Evolutionary conservation across 2,888 invertebrate species (phyloP).

Genomic region (Drosophila subsilvestris): DNA sequence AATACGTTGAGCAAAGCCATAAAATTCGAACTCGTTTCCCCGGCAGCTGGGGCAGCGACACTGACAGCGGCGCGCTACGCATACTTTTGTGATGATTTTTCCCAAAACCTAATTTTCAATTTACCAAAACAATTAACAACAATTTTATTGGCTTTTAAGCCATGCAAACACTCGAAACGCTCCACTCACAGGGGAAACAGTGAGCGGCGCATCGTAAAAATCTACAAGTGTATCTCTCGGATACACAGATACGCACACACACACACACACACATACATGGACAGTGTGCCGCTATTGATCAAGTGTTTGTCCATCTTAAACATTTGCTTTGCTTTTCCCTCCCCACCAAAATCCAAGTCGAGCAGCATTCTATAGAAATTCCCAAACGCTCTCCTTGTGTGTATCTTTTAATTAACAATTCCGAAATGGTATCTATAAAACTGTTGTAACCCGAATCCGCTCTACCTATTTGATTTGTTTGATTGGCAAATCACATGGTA

Average conservation of each 20-base stretch:
- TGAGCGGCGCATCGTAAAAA: slow-evolving; percentile 46
- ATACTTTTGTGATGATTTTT: slow-evolving; percentile 55
- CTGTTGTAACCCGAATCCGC: slow-evolving; percentile 35
- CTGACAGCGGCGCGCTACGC: slow-evolving; percentile 34
- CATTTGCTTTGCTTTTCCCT: slow-evolving; percentile 49
- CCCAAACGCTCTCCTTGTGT: slow-evolving; percentile 19
- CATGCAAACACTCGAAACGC: slow-evolving; percentile 65
- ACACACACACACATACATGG: slow-evolving; percentile 22
- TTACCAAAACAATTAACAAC: slow-evolving; percentile 76
- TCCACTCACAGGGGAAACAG: slow-evolving; percentile 23
- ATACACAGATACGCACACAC: slow-evolving; percentile 18
- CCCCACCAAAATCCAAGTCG: slow-evolving; percentile 1
- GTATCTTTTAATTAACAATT: slow-evolving; percentile 50
- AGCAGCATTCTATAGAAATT: slow-evolving; percentile 47
- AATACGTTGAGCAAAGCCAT: slow-evolving; percentile 67
- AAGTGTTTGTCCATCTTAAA: slow-evolving; percentile 63
- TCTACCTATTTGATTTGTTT: slow-evolving; percentile 43
- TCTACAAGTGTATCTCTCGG: slow-evolving; percentile 28
- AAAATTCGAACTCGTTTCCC: slow-evolving; percentile 23
- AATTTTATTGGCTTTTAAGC: slow-evolving; percentile 79
- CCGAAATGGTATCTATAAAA: slow-evolving; percentile 24
- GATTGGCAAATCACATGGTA: slow-evolving; percentile 40
- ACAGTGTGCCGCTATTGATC: slow-evolving; percentile 69
- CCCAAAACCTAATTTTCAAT: slow-evolving; percentile 79
- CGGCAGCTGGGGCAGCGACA: background rate